Base-by-base conservation (phyloP, 2,113 vertebrate species). In the Hassar affinis region DNA sequence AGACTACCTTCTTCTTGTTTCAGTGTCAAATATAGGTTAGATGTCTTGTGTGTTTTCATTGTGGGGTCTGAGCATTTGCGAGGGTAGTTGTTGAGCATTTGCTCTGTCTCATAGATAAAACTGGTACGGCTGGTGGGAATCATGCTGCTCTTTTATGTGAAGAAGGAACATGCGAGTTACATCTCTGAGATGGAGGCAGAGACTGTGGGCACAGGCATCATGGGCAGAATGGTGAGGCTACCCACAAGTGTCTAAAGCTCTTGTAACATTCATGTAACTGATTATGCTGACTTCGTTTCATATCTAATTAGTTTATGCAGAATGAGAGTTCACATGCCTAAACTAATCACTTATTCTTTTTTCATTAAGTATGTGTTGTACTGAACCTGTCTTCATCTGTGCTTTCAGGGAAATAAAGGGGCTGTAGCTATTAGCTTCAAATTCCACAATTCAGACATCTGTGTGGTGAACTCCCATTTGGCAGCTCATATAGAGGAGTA, bases 201-300 rank as follows among this genome's bases (percentile, higher is more conserved):
- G 90, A 95, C 93, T 0, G 97, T 99, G 81, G 98, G 98, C 77
- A 99, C 98, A n/a, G 98, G 98, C 83, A 96, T 99, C 90, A 99
- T 99, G 98, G 97, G 98, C 54, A 95, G 97, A 84, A 99, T 99
- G 98, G 98, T 99, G 92, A 95, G 95, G 27, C 33, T 66, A 52
- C 22, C 3, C 1, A 64, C 22, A 5, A 54, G 27, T 76, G n/a
- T 35, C 49, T 15, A 14, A 12, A 51, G 30, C 5, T 33, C 8
- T 14, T 38, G 51, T 77, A 72, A 47, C 25, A 45, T 69, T 62
- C 12, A 6, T 62, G 30, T 33, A n/a, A 62, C 27, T 62, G n/a
- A 62, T 30, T 30, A 30, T 62, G 14, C 27, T 33, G 27, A 30
- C n/a, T 61, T 61, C 1, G 27, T 62, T 62, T 62, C 14, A 33